These are phyloP conservation scores for Conger conger DNA, from an alignment of 2,113 vertebrate species.

Conservation along the genomic window DNA sequence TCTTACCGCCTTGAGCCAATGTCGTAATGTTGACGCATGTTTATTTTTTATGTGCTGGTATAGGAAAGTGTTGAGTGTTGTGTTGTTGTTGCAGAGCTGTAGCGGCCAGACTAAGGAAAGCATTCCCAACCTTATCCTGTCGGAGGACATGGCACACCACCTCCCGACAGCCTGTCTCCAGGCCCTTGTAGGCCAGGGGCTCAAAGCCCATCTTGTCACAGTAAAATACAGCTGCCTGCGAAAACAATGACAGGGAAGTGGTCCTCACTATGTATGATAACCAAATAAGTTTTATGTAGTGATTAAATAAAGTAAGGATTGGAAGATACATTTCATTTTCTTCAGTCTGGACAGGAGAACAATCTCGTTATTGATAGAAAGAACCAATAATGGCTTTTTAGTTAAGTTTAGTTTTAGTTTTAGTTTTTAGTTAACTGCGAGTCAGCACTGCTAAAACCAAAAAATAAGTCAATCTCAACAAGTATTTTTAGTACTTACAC, in stretches of 20 bases:
- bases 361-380: neutral
- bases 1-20: too few species aligned
- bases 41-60: neutral
- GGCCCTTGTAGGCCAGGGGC: slow-evolving; percentile 72
- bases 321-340: neutral
- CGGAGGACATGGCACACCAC: slow-evolving; percentile 71
- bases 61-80: neutral
- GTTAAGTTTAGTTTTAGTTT: too few species aligned
- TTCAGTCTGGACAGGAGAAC: neutral
- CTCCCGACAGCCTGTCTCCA: slow-evolving; percentile 74
- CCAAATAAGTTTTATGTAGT: neutral
- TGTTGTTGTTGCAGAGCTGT: neutral
- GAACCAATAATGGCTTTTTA: neutral
- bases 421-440: too few species aligned
- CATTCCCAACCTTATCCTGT: slow-evolving; percentile 71
- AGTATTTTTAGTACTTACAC: too few species aligned
- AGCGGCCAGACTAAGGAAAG: neutral
- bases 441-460: too few species aligned
- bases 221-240: slow-evolving; percentile 73
- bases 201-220: slow-evolving; percentile 80
- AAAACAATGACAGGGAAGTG: slow-evolving; percentile 1
- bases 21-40: neutral
- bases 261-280: neutral
- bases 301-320: neutral
- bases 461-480: too few species aligned